Evolutionary conservation across 2,888 invertebrate genomes (phyloP).

Genomic region (Sthenelais limicola): DNA sequence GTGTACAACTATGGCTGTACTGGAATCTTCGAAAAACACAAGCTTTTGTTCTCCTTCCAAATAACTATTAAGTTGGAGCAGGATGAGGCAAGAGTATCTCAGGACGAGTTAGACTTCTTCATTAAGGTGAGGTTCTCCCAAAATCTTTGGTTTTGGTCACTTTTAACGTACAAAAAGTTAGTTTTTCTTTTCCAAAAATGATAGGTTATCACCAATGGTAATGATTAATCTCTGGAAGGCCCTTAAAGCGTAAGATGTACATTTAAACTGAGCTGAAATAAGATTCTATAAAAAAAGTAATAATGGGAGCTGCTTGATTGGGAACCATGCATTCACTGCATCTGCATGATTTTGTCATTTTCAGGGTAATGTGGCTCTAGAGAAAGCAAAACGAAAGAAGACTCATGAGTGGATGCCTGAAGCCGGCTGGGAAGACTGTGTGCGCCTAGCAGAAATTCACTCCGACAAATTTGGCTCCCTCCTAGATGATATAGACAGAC

Average conservation of each 20-base stretch:
- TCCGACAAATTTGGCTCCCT: constrained; percentile 79
- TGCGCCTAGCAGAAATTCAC: constrained; percentile 82
- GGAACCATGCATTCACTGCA: no score
- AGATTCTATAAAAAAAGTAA: no score
- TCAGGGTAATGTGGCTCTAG: constrained; percentile 80
- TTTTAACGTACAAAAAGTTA: no score
- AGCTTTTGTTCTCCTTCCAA: constrained; percentile 91
- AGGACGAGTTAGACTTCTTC: constrained; percentile 88
- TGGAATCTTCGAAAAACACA: constrained; percentile 92
- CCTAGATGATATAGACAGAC: constrained; percentile 77
- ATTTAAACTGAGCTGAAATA: no score
- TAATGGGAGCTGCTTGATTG: no score
- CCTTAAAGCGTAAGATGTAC: no score
- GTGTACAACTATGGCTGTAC: constrained; percentile 94
- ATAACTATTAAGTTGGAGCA: constrained; percentile 88
- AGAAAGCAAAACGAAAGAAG: constrained; percentile 79
- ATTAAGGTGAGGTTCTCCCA: constrained; percentile 82
- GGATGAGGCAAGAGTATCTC: constrained; percentile 78
- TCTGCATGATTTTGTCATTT: background rate
- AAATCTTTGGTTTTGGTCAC: no score
- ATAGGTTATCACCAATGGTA: no score
- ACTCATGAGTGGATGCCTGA: constrained; percentile 83
- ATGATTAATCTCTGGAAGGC: no score
- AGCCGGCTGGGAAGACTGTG: constrained; percentile 87
- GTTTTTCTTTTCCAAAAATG: no score